Base-by-base conservation (phyloP, 2,797 vertebrate species). In the Enteromius fasciolatus region DNA sequence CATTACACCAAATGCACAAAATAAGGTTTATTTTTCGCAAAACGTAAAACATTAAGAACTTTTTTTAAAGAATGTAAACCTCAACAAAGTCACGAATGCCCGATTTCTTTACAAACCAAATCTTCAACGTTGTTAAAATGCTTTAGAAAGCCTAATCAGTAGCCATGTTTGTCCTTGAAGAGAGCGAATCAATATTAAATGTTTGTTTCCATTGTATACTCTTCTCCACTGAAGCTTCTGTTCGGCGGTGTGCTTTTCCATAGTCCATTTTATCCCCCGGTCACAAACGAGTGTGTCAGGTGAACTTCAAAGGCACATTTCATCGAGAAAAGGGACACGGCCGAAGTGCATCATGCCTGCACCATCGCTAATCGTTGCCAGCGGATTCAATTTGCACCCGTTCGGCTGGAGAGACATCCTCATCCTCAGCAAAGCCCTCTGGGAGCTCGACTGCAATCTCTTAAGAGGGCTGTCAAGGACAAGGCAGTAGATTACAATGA, bases 321-420 rank as follows among this genome's bases (percentile, higher is more conserved):
- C 23, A 54, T 41, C 70, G 7, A 25, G 15, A 59, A 12, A 11
- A 39, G 31, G 23, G 64, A 82, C 36, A 33, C 4, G 36, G 68
- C 63, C 25, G 41, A 75, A 57, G 57, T 57, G 54, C 70, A 36
- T 79, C 80, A 23, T 33, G 68, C 10, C 31, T 69, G 50, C 70
- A 84, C 50, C 64, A 63, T 74, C 72, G 36, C 64, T 88, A 77
- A 88, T 87, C 78, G 17, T 75, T 84, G 80, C 86, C 81, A 86
- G 81, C 75, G 85, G 85, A 87, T 88, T 88, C 78, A 88, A 89
- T 92, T 90, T 90, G 87, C 83, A 86, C 84, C 31, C 66, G 79
- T 25, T 77, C 77, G 18, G 46, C 76, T 85, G 75, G 73, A 50
- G 57, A 86, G 59, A 77, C 81, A 82, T 80, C 76, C 57, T 84